Conservation (phyloP, 2,113 vertebrate genomes). For the Pavo muticus region DNA sequence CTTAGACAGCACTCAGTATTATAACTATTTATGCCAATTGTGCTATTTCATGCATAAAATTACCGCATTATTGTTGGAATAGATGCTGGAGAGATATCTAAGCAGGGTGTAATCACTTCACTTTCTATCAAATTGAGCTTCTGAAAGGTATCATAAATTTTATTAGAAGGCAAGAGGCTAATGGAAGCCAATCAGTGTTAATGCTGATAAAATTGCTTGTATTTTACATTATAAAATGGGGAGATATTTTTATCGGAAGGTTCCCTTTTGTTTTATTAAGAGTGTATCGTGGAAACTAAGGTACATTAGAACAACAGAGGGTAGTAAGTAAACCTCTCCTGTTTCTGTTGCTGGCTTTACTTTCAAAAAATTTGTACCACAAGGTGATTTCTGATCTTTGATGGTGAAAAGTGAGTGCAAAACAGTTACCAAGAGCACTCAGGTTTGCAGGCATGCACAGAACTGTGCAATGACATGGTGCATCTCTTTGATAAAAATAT, state of each 20-base stretch:
- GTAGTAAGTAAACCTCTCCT: conserved; percentile 9
- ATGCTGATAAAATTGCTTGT: conserved; percentile 87
- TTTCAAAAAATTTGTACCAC: conserved; percentile 14
- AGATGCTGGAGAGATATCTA: conserved; percentile 85
- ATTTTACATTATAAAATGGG: conserved; percentile 81
- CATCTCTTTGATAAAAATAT: conserved; percentile 79
- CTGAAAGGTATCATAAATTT: conserved; percentile 88
- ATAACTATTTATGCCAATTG: conserved; percentile 89
- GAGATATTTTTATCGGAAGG: conserved; percentile 76
- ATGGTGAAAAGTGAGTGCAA: conserved; percentile 26
- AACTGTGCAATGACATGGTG: conserved; percentile 52
- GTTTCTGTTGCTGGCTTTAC: not conserved
- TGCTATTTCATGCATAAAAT: conserved; percentile 90
- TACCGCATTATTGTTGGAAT: conserved; percentile 86
- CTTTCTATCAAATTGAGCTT: conserved; percentile 87
- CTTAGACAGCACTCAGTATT: conserved; percentile 84
- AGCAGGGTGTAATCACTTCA: conserved; percentile 86
- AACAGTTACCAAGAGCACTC: not conserved
- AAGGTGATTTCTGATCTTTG: conserved; percentile 15
- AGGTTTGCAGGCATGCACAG: conserved; percentile 5
- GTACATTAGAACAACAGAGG: conserved; percentile 48
- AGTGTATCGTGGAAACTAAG: conserved; percentile 56
- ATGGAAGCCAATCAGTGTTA: conserved; percentile 85
- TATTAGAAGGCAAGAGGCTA: conserved; percentile 88
- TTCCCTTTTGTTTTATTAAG: conserved; percentile 80